Base-by-base conservation (phyloP, 2,888 invertebrate species). In the Copidosoma aretas region DNA sequence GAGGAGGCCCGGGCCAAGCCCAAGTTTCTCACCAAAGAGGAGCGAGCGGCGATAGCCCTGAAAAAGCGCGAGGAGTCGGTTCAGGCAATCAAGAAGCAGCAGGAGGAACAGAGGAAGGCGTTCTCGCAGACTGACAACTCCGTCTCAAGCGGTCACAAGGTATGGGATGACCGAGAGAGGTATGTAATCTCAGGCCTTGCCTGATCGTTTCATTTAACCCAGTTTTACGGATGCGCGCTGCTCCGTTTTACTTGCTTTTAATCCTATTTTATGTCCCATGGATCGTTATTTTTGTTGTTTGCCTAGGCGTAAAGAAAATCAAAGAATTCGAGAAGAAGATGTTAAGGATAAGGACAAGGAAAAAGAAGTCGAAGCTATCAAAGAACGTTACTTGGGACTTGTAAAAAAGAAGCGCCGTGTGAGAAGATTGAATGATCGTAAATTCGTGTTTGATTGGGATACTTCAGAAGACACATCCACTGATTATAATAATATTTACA, bases 391-490 rank as follows among this genome's bases (percentile, higher is more conserved):
- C 82, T 86, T 98, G 61, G 98, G 98, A 0, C 89, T 96, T 57
- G 87, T 95, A 0, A 98, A 97, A 81, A 96, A 97, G 81, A 96
- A 96, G 80, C 89, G 97, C 17, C 87, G 98, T 68, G 95, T 97
- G 0, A 87, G 99, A 21, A 88, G 98, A 71, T 86, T 99, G 53
- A 99, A 99, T 85, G 99, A 99, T 82, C 88, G 98, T 19, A 99
- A 99, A 85, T 99, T 99, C 87, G 98, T 99, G 0, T 99, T 99
- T 84, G 99, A 99, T 85, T 99, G 99, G 99, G 99, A 99, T 86
- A 97, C 97, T 0, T 93, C 94, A 0, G 99, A 99, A 84, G 99
- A 99, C 80, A 99, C 99, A 0, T 96, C 97, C 2, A 91, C 93
- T 72, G 99, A 99, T 86, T 99, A 99, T 81, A 99, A 99, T 84